Evolutionary conservation across 2,888 invertebrate genomes (phyloP).

Genomic region (Aelia acuminata): DNA sequence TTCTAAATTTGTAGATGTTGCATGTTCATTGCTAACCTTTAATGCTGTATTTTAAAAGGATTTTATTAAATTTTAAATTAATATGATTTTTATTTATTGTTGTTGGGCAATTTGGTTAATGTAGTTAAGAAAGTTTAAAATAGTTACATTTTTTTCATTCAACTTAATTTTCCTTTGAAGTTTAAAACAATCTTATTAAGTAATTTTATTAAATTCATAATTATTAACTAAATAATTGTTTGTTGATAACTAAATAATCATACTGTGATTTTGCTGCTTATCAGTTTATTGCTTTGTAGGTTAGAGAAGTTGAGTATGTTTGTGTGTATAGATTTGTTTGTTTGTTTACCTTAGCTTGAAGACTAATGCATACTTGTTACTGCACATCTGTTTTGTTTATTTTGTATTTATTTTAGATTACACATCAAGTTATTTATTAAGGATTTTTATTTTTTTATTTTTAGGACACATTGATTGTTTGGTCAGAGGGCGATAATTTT

Average conservation of each 20-base stretch:
- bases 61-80: no score
- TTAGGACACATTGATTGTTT: constrained; percentile 97
- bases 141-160: neutral
- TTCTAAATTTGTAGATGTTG: neutral
- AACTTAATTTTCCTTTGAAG: neutral
- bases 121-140: neutral
- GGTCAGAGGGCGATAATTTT: constrained; percentile 99
- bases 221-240: neutral
- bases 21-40: neutral
- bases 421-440: neutral
- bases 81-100: constrained; percentile 5
- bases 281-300: neutral
- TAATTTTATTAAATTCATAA: neutral
- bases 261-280: neutral
- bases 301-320: neutral
- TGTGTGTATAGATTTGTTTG: neutral
- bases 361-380: neutral
- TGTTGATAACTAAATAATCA: neutral
- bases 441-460: constrained; percentile 60
- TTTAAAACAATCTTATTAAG: neutral
- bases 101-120: neutral
- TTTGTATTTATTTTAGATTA: neutral
- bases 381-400: neutral
- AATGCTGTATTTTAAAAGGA: neutral
- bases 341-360: neutral